These are phyloP conservation scores for Botrylloides violaceus DNA, from an alignment of 23 tunicate genomes.

Conservation along the genomic window DNA sequence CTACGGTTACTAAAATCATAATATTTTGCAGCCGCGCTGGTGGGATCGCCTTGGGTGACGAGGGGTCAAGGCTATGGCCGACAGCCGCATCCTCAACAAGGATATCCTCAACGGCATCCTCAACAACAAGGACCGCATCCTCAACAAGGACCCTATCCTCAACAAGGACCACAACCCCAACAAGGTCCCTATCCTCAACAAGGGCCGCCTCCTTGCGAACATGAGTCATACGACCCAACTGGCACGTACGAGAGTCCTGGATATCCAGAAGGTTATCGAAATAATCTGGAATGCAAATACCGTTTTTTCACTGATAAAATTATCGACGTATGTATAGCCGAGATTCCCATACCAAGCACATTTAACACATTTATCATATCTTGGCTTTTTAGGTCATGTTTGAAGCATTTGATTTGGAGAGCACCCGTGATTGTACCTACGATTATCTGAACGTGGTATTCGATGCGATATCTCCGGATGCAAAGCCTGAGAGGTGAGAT, in stretches of 20 bases:
- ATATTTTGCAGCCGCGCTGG: no score
- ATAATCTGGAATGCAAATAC: constrained; percentile 13
- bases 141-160: neutral
- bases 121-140: neutral
- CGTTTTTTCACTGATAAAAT: constrained; percentile 10
- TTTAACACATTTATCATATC: neutral
- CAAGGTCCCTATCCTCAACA: neutral
- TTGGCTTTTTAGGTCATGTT: constrained; percentile 37
- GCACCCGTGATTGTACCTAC: neutral
- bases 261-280: neutral
- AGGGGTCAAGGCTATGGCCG: no score
- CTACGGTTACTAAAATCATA: no score
- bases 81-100: neutral
- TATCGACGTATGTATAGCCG: constrained; percentile 7
- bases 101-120: neutral
- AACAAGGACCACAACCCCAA: neutral
- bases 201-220: constrained; percentile 37
- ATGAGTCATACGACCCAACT: constrained; percentile 35
- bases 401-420: constrained; percentile 45
- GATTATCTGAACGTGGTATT: neutral
- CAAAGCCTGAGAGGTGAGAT: constrained; percentile 49
- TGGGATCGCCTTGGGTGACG: no score
- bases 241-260: constrained; percentile 42
- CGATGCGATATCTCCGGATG: constrained; percentile 33
- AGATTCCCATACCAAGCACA: neutral